Conservation (phyloP, 2,888 invertebrate genomes). For the Euclidia mi region DNA sequence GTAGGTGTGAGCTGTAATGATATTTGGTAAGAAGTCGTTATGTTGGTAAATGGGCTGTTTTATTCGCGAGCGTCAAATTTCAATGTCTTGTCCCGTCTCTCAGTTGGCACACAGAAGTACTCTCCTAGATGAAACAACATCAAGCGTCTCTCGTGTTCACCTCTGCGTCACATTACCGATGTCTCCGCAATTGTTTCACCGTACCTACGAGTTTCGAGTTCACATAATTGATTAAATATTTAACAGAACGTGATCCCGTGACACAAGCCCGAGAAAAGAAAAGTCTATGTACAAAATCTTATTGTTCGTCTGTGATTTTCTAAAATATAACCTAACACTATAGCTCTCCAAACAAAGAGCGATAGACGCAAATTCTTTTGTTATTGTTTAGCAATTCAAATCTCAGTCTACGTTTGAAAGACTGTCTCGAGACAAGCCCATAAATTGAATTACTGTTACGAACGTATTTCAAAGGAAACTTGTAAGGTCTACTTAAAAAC, state of each 20-base stretch:
- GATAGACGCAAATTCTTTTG: too few species aligned
- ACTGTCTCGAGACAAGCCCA: too few species aligned
- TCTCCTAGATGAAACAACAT: slow-evolving; percentile 25
- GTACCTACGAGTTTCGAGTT: slow-evolving; percentile 29
- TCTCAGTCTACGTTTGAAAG: too few species aligned
- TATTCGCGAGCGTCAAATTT: slow-evolving; percentile 17
- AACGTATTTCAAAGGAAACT: too few species aligned
- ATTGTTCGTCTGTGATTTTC: slow-evolving; percentile 9
- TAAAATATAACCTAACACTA: not conserved
- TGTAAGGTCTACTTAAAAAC: too few species aligned
- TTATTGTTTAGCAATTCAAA: too few species aligned
- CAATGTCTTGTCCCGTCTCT: slow-evolving; percentile 20
- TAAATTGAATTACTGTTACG: too few species aligned
- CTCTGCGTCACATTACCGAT: slow-evolving; percentile 16
- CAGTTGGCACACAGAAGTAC: slow-evolving; percentile 15
- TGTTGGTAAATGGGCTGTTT: slow-evolving; percentile 19
- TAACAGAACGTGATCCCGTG: slow-evolving; percentile 29
- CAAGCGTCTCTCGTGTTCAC: slow-evolving; percentile 14
- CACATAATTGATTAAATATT: slow-evolving; percentile 45
- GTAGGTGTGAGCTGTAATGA: slow-evolving; percentile 5
- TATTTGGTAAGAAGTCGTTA: slow-evolving; percentile 15
- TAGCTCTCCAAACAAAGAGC: too few species aligned
- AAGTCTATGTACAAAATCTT: slow-evolving; percentile 25
- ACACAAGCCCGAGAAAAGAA: slow-evolving; percentile 14
- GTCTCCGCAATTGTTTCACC: slow-evolving; percentile 22